These are phyloP conservation scores for Perizoma flavofasciatum DNA, from an alignment of 2,888 invertebrate species.

Conservation along the genomic window DNA sequence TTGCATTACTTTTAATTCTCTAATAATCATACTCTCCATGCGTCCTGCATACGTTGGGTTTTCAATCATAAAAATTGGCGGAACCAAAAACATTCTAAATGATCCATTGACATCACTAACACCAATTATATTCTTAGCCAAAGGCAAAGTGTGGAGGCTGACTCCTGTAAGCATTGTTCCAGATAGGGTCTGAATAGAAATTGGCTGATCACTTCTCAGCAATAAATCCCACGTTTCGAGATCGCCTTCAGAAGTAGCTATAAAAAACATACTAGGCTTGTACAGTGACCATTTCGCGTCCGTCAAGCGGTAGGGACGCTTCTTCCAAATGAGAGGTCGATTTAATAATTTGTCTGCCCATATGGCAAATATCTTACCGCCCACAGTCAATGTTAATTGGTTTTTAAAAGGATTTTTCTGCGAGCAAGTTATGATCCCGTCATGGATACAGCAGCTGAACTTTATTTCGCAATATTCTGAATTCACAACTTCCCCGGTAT, in stretches of 20 bases:
- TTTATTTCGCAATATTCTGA: conserved; percentile 80
- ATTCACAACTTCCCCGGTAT: conserved; percentile 85
- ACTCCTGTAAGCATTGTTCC: conserved; percentile 86
- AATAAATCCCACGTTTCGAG: conserved; percentile 93
- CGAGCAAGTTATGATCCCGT: conserved; percentile 86
- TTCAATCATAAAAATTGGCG: conserved; percentile 78
- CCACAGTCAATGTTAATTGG: conserved; percentile 87
- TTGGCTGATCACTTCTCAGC: conserved; percentile 87
- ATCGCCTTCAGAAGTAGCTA: conserved; percentile 89
- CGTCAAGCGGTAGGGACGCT: conserved; percentile 83
- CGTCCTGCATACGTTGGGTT: conserved; percentile 67
- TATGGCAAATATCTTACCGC: conserved; percentile 89
- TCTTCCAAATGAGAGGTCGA: conserved; percentile 87
- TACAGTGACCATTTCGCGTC: conserved; percentile 90
- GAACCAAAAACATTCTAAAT: conserved; percentile 85
- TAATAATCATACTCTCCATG: conserved; percentile 73
- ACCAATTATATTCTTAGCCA: conserved; percentile 85
- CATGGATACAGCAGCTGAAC: conserved; percentile 85
- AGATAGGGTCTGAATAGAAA: conserved; percentile 86
- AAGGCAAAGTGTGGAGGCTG: conserved; percentile 82
- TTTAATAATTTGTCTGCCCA: conserved; percentile 87
- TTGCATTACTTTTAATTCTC: conserved; percentile 80
- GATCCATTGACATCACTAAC: conserved; percentile 88
- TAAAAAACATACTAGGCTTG: conserved; percentile 88
- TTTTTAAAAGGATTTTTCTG: conserved; percentile 85